phyloP scores from a whole-genome alignment of 2,797 vertebrate genomes.

The Enteromius paludinosus region DNA sequence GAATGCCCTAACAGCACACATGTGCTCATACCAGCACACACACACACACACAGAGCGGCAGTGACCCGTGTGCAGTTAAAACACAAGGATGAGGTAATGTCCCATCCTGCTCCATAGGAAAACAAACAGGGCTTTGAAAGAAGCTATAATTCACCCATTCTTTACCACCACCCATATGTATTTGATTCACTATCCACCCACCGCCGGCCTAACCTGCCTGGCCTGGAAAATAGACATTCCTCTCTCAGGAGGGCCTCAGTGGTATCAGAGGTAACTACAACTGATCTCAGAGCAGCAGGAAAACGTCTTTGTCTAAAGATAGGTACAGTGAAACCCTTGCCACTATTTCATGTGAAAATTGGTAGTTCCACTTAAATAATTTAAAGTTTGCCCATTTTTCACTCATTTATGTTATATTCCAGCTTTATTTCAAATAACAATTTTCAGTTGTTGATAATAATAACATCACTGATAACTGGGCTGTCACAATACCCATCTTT shows the following conservation, averaged over 20 bases:
- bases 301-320: not conserved
- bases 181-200: constrained; percentile 31
- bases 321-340: constrained; percentile 24
- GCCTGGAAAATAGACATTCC: constrained; percentile 39
- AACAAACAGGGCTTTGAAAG: constrained; percentile 41
- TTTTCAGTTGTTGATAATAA: too few relatives aligned
- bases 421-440: too few relatives aligned
- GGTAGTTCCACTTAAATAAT: not conserved
- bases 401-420: not conserved
- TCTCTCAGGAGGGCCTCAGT: constrained; percentile 29
- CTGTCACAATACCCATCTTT: not conserved
- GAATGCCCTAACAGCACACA: constrained; percentile 50
- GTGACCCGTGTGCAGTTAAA: constrained; percentile 48
- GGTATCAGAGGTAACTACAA: constrained; percentile 2
- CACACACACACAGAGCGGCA: constrained; percentile 5
- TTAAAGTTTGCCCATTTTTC: not conserved
- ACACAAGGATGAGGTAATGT: constrained; percentile 34
- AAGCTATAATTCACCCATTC: constrained; percentile 41
- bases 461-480: not conserved
- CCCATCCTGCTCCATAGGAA: constrained; percentile 38
- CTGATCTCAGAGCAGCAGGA: constrained; percentile 33
- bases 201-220: constrained; percentile 7
- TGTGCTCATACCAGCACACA: constrained; percentile 1
- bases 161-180: constrained; percentile 17
- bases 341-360: not conserved